Evolutionary conservation across 2,797 vertebrate genomes (phyloP), one percentile per base, ranked within the genome.

Genomic region (Xiphophorus birchmanni): DNA sequence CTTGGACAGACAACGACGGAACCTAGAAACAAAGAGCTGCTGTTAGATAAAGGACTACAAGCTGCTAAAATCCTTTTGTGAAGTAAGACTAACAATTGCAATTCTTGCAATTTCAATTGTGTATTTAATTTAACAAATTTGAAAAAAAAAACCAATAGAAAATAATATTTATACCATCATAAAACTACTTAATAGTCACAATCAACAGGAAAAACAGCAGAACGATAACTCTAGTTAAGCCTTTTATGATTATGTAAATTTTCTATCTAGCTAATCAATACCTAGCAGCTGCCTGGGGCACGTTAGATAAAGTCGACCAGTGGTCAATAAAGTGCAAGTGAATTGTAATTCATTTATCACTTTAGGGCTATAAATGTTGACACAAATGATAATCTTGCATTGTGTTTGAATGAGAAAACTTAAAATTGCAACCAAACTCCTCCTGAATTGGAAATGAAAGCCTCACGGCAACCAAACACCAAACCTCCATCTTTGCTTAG

Each of bases 261-360:
- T 74, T 75, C 71, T 52, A 42, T 86, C 77, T 75, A 72, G 32
- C 74, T n/a, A 77, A 91, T 88, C 86, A 23, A 92, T 91, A 72
- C 18, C 69, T 79, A 83, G 81, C 77, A 84, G 80, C 77, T 84
- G 87, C 90, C 86, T 40, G 10, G n/a, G 73, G 89, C 79, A 75
- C 75, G 85, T 86, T 86, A 78, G 84, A 86, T 82, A 79, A 84
- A 82, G 76, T 52, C 80, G 73, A 74, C 79, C 76, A 84, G 82
- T 72, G 80, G 84, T 87, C 84, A 74, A 87, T 80, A 88, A n/a
- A 72, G 54, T 74, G 37, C 69, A 86, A 81, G 77, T 40, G 63
- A 40, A 79, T 10, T 37, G 45, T 40, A 21, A 60, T 73, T 82
- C 74, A 77, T 63, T 74, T n/a, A 44, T 72, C 50, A 86, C 75